Conservation (phyloP, 2,113 vertebrate species). For the Rhinogobius similis region DNA sequence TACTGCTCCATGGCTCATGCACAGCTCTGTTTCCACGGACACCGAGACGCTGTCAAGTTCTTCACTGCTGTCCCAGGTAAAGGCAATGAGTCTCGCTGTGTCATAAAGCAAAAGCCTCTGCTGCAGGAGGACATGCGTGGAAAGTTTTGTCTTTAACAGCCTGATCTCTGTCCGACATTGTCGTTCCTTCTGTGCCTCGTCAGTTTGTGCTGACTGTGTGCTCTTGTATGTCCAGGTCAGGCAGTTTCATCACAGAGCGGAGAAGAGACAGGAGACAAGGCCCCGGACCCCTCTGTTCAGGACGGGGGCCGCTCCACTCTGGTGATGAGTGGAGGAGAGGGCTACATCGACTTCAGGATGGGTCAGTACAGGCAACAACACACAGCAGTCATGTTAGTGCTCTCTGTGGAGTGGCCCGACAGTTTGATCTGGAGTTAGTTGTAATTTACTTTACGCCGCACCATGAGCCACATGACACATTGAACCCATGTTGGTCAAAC, state of each 20-base stretch:
- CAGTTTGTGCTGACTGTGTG: neutral
- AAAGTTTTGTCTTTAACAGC: no score
- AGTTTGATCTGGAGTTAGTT: no score
- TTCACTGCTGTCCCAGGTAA: constrained; percentile 95
- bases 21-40: constrained; percentile 97
- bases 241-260: constrained; percentile 72
- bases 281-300: constrained; percentile 77
- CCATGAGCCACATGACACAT: no score
- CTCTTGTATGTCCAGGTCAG: constrained; percentile 80
- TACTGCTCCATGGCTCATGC: constrained; percentile 98
- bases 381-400: no score
- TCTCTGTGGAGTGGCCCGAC: no score
- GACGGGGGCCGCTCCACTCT: constrained; percentile 84
- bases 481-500: no score
- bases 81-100: no score
- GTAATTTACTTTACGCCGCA: no score
- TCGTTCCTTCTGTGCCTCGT: neutral
- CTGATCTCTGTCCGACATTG: no score
- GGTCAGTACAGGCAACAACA: constrained; percentile 80
- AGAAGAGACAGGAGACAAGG: constrained; percentile 72
- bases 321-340: constrained; percentile 97
- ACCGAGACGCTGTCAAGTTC: constrained; percentile 97
- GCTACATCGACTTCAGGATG: constrained; percentile 99
- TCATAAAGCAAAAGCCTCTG: neutral
- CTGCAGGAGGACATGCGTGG: neutral